Base-by-base conservation (phyloP, 2,113 vertebrate species). In the Polypterus senegalus region DNA sequence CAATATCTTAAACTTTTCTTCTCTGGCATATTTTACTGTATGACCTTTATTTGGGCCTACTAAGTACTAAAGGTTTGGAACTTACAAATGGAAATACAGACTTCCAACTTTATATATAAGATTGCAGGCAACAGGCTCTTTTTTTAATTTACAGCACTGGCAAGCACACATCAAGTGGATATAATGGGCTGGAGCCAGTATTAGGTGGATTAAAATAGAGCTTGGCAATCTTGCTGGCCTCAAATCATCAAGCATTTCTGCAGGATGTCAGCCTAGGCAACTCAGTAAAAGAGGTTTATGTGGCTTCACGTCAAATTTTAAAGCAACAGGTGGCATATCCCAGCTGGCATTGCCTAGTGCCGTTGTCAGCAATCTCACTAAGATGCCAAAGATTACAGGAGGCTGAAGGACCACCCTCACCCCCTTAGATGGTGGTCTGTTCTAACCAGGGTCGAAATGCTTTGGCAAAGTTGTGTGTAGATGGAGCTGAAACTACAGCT, bases 191-290 rank as follows among this genome's bases (percentile, higher is more conserved):
- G 3, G 64, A 52, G 53, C 48, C 54, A 60, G 65, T 49, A 58
- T 60, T 66, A 57, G 54, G 51, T 11, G 57, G 60, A 66, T 54
- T 53, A 66, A 62, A 66, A 66, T 57, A 62, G 60, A 55, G 44
- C 48, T 47, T 11, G 57, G 57, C 46, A 8, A 58, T 51, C 27
- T 62, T 54, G 61, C 53, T 10, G 46, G 55, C 27, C 54, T 55
- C 53, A 54, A 56, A 47, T 47, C 53, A 56, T 46, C 61, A 47
- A 45, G 54, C 61, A 63, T 63, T 55, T 63, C 53, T 54, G 48
- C 53, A 48, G n/a, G 51, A 55, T 56, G 43, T 56, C 7, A 45
- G 27, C 8, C 27, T 43, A 43, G 56, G 43, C 2, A 6, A 6
- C 27, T 56, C 61, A 43, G 46, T 63, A 43, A 46, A 47, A 53